Evolutionary conservation across 1,140 invertebrate genomes (phyloP), one percentile per base, ranked within the genome.

Genomic region (Zaprionus vittiger): DNA sequence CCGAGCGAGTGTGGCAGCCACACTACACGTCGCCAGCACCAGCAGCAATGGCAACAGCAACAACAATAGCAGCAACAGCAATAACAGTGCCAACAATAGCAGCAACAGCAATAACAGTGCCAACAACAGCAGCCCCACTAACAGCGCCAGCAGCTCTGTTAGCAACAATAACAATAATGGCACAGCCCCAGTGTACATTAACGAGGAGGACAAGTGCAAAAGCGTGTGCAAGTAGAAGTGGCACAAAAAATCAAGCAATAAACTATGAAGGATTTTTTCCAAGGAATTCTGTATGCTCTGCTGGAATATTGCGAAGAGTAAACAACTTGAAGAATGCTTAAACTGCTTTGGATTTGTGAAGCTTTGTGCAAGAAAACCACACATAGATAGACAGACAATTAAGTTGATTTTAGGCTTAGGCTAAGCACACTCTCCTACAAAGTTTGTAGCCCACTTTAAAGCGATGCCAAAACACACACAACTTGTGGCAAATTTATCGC

Each of bases 181-280:
- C 41, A 7, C 41, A n/a, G n/a, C n/a, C 41, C 5, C 38, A 41
- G 5, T 2, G 38, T 41, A 41, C 15, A 41, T 41, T 12, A 41
- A 79, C 60, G 64, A 68, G 54, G 31, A 34, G 57, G 68, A 77
- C 84, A 90, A 90, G 81, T 90, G 81, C 79, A 67, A 89, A 89
- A 81, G 85, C 71, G 85, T 90, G 81, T 77, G 65, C 78, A 76
- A 77, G 73, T 89, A 87, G 81, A 44, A 44, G 41, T 85, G 79
- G 64, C 77, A 81, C 73, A 84, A 84, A 84, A 84, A 84, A 84
- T 63, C 74, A 81, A 80, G 52, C 47, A 38, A 76, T 49, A 56
- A 55, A 65, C 41, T 47, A 17, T 2, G n/a, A 47, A 47, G 41
- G 17, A 38, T 22, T 24, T 9, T 26, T 38, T 47, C 12, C 17